Evolutionary conservation across 2,888 invertebrate species (phyloP).

Genomic region (Cheilosia impressa): DNA sequence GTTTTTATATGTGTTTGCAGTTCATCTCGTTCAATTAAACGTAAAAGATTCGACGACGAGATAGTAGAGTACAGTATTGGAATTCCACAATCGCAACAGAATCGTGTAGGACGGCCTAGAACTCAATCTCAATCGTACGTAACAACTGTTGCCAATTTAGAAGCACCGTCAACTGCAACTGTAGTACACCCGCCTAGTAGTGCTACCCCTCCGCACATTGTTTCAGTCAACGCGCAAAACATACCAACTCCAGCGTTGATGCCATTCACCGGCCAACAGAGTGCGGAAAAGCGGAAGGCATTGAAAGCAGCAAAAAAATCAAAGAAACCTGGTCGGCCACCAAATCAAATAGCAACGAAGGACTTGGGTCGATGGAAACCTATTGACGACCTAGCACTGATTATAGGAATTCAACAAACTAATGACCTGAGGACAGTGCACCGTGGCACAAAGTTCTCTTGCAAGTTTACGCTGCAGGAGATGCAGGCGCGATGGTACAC

Average conservation of each 20-base stretch:
- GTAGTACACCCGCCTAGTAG: slow-evolving; percentile 36
- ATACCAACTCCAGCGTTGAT: slow-evolving; percentile 67
- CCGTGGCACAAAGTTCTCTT: slow-evolving; percentile 97
- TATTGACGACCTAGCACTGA: slow-evolving; percentile 96
- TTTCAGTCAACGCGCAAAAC: slow-evolving; percentile 61
- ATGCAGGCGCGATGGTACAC: slow-evolving; percentile 98
- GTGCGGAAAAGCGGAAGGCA: slow-evolving; percentile 73
- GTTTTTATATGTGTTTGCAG: slow-evolving; percentile 83
- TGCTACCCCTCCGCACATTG: slow-evolving; percentile 58
- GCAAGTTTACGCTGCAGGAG: slow-evolving; percentile 96
- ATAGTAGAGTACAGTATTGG: slow-evolving; percentile 95
- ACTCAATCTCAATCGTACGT: slow-evolving; percentile 84
- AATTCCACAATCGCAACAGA: slow-evolving; percentile 84
- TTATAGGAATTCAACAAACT: slow-evolving; percentile 96
- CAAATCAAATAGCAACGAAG: slow-evolving; percentile 87
- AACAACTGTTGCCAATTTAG: slow-evolving; percentile 63
- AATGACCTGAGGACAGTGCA: slow-evolving; percentile 93
- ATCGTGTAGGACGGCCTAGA: slow-evolving; percentile 83
- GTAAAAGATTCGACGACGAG: slow-evolving; percentile 98
- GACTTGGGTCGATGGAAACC: slow-evolving; percentile 98
- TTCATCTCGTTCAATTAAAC: slow-evolving; percentile 96
- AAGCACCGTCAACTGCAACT: slow-evolving; percentile 22
- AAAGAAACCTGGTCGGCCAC: slow-evolving; percentile 80
- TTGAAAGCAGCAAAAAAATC: slow-evolving; percentile 69
- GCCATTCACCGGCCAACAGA: slow-evolving; percentile 50